Evolutionary conservation across 2,888 invertebrate species (phyloP), one percentile per base, ranked within the genome.

Genomic region (Pherbina coryleti): DNA sequence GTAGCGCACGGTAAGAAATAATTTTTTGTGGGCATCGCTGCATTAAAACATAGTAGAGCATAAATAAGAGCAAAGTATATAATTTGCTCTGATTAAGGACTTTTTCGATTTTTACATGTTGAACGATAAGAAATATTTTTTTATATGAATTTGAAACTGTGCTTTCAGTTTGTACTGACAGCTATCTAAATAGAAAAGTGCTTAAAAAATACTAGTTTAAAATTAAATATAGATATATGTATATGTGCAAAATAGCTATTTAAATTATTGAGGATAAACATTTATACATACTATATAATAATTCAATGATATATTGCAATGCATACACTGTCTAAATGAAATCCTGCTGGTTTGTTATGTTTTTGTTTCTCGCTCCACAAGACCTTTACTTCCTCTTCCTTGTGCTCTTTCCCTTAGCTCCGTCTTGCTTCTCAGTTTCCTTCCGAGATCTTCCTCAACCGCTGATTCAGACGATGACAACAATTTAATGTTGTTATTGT

Each of bases 241-340:
- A 7, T 44, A 11, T 44, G 44, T 44, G 44, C 44, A 44, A 2
- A 44, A 3, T 4, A 60, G 22, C 19, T 22, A 28, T 3, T 8
- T 3, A 60, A 22, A 11, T 44, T 14, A 11, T 44, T 31, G 31
- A 31, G 3, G 31, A 31, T 31, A 31, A 5, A 31, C 5, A 31
- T 31, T 31, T 37, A 7, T 37, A 7, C 22, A 57, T 7, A 22
- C 3, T 57, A 57, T 9, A 25, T 55, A 22, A 11, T 25, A 9
- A 60, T 22, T 25, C 14, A 51, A 53, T 64, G 70, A 55, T 55
- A 73, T 73, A 19, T 37, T 67, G 51, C 31, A 73, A 75, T 75
- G 75, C 75, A 75, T 75, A 75, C 75, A 55, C 25, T 67, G 67
- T 7, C 75, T 75, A 75, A 69, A 67, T 75, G 75, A 67, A 67